A percentile compares a stretch with the other conserved stretches of the same genome.
Conservation (phyloP, 2,888 invertebrate species). For the Euproctis similis region DNA sequence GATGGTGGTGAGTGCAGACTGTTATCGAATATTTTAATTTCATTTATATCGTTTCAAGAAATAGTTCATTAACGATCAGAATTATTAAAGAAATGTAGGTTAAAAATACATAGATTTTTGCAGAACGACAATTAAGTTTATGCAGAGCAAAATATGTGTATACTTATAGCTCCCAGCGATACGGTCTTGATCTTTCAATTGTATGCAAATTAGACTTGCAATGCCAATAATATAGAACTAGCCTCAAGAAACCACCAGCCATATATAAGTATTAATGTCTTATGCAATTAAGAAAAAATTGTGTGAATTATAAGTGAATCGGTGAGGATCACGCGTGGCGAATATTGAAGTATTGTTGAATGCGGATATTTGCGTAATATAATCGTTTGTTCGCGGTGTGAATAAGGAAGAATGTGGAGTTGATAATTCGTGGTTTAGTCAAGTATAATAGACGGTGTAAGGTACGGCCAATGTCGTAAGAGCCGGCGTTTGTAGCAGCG, state of each 20-base stretch:
- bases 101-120: conserved; percentile 13
- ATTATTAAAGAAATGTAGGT: conserved; percentile 28
- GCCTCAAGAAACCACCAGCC: conserved; percentile 15
- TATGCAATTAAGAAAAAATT: conserved; percentile 32
- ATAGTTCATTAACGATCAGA: too few relatives aligned
- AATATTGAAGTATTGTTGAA: conserved; percentile 36
- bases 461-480: conserved; percentile 19
- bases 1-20: too few relatives aligned
- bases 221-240: conserved; percentile 14
- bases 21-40: too few relatives aligned
- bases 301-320: conserved; percentile 32
- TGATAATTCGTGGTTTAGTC: conserved; percentile 14
- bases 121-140: conserved; percentile 3
- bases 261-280: conserved; percentile 12
- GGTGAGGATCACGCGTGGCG: conserved; percentile 28
- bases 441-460: conserved; percentile 9
- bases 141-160: conserved; percentile 6
- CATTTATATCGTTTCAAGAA: too few relatives aligned
- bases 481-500: conserved; percentile 22
- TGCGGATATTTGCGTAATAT: conserved; percentile 48
- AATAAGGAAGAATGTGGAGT: conserved; percentile 37
- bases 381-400: conserved; percentile 44
- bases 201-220: conserved; percentile 23
- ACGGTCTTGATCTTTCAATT: conserved; percentile 25
- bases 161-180: conserved; percentile 5